Conservation (phyloP, 2,888 invertebrate species). For the Morpho deidamia region DNA sequence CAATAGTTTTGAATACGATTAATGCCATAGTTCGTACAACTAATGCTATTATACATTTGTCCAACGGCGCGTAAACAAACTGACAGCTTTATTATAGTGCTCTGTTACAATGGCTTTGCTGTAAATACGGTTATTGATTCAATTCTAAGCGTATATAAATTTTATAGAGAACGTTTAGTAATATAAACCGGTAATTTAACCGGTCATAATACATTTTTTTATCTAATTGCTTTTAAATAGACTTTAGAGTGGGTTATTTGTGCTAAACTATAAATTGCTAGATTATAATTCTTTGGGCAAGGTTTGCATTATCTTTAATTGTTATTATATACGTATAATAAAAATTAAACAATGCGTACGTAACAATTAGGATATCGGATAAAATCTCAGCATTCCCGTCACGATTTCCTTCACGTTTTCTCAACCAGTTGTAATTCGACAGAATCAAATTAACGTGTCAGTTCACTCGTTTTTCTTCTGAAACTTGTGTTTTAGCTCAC, state of each 20-base stretch:
- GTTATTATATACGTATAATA: too few relatives aligned
- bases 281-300: too few relatives aligned
- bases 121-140: conserved; percentile 4
- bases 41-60: conserved; percentile 17
- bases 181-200: neutral
- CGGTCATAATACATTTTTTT: too few relatives aligned
- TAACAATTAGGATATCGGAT: conserved; percentile 13
- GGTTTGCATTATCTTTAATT: too few relatives aligned
- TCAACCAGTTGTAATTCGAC: conserved; percentile 61
- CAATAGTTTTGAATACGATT: conserved; percentile 19
- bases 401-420: conserved; percentile 56
- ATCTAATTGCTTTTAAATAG: neutral
- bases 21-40: conserved; percentile 12
- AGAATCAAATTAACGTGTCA: conserved; percentile 73
- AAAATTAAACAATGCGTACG: too few relatives aligned
- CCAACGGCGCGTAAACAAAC: conserved; percentile 14
- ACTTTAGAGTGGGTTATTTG: neutral
- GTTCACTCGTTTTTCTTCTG: conserved; percentile 68
- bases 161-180: neutral
- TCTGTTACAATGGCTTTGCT: conserved; percentile 1
- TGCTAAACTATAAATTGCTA: neutral
- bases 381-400: conserved; percentile 45
- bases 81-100: conserved; percentile 11
- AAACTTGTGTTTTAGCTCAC: conserved; percentile 72
- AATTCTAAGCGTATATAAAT: neutral